A percentile compares a stretch with the other conserved stretches of the same genome.
Evolutionary conservation across 2,113 vertebrate genomes (phyloP).

Genomic region (Corythoichthys intestinalis): DNA sequence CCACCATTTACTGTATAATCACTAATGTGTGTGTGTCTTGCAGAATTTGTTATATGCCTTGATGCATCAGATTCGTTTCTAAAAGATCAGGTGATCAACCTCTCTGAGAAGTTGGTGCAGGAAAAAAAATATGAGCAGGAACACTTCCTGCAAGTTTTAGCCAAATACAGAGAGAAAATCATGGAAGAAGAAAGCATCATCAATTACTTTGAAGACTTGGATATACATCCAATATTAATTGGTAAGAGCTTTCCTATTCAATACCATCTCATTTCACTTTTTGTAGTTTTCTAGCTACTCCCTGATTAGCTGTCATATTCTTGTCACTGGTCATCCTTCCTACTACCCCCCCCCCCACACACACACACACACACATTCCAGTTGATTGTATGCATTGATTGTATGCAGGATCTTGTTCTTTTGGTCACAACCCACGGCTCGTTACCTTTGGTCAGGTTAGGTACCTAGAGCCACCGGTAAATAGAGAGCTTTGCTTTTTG

Average conservation of each 20-base stretch:
- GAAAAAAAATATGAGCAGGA: constrained; percentile 78
- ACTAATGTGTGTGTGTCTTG: constrained; percentile 5
- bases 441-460: too few relatives aligned
- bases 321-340: background rate
- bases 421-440: too few relatives aligned
- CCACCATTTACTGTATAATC: background rate
- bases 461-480: too few relatives aligned
- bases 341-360: too few relatives aligned
- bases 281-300: background rate
- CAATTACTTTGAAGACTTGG: constrained; percentile 85
- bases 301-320: background rate
- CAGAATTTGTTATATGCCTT: constrained; percentile 84
- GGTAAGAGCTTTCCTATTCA: constrained; percentile 66
- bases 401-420: too few relatives aligned
- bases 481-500: too few relatives aligned
- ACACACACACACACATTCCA: too few relatives aligned
- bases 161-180: constrained; percentile 72
- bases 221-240: constrained; percentile 74
- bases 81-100: constrained; percentile 81
- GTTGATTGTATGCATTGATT: too few relatives aligned
- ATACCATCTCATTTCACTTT: background rate
- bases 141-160: constrained; percentile 71
- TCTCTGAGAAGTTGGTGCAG: constrained; percentile 77
- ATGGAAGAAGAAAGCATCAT: constrained; percentile 73
- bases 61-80: constrained; percentile 82